These are phyloP conservation scores for Montifringilla adamsi DNA, from an alignment of 2,113 vertebrate species.

Conservation along the genomic window DNA sequence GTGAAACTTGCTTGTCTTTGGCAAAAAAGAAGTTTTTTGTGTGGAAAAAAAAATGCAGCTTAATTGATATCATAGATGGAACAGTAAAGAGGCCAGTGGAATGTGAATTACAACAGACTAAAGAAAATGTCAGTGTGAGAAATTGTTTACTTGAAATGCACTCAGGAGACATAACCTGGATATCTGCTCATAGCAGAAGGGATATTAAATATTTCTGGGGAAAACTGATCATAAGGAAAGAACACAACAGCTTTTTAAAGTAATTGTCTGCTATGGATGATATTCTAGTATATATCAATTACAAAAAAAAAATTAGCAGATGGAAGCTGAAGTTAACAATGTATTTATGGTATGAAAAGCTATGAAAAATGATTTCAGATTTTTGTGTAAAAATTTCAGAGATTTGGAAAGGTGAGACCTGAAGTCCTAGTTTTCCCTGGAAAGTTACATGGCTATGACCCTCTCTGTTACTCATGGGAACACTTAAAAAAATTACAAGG, in stretches of 20 bases:
- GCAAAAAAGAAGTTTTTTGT: background rate
- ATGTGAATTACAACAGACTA: background rate
- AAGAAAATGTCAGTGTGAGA: background rate
- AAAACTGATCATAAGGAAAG: background rate
- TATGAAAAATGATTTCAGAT: background rate
- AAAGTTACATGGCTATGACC: background rate
- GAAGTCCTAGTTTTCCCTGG: background rate
- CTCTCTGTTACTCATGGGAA: background rate
- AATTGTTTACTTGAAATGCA: background rate
- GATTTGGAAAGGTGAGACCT: background rate
- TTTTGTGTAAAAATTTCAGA: background rate
- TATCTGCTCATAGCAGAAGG: background rate
- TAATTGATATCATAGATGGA: background rate
- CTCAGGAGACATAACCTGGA: background rate
- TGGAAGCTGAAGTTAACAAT: background rate
- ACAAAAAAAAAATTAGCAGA: background rate
- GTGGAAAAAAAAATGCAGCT: background rate
- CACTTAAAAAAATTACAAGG: background rate
- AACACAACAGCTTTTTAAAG: background rate
- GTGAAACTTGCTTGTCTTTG: background rate
- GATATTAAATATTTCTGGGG: background rate
- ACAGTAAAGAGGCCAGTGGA: background rate
- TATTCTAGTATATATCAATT: background rate
- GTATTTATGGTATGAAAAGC: background rate
- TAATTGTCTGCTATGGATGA: background rate